Base-by-base conservation (phyloP, 2,797 vertebrate genomes). In the Sebastes nivosus region DNA sequence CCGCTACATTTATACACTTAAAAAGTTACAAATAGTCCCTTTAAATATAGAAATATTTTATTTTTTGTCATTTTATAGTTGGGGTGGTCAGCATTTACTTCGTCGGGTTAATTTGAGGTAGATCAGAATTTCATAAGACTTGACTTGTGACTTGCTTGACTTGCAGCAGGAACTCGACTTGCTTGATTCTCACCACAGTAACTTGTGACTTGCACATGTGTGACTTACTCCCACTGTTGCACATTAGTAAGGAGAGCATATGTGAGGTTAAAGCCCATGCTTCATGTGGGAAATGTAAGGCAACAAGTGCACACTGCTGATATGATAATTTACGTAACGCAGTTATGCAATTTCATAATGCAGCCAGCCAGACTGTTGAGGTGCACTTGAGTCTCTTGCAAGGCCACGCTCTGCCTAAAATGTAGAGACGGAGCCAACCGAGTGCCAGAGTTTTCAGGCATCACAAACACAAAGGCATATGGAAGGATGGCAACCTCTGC, bases 401-500 rank as follows among this genome's bases (percentile, higher is more conserved):
- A 72, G 54, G 69, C 73, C 54, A 30, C 1, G 22, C 29, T 22
- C 14, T 9, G 32, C 9, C 32, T 58, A 42, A 64, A 30, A 74
- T 57, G 71, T 34, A 42, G 54, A 58, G 64, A 67, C 42, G 52
- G 29, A 80, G 74, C 29, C 24, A 70, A 60, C 20, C 7, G 18
- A 84, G 61, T 20, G 64, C 32, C 70, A 61, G 63, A 72, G 77
- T 85, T 89, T 76, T 68, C 72, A 70, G 72, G 63, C 70, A 61
- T 57, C 60, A 55, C 36, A 20, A 72, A 79, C 68, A 84, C 68
- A 79, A 81, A 87, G 22, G 67, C 50, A 27, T 55, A 61, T 27
- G 76, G 81, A 80, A 14, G 38, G 38, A 42, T 46, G 70, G 60
- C 71, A 80, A 85, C 75, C 86, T 87, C 87, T 75, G 81, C 6